Evolutionary conservation across 2,797 vertebrate genomes (phyloP), one percentile per base, ranked within the genome.

Genomic region (Rhinatrema bivittatum): DNA sequence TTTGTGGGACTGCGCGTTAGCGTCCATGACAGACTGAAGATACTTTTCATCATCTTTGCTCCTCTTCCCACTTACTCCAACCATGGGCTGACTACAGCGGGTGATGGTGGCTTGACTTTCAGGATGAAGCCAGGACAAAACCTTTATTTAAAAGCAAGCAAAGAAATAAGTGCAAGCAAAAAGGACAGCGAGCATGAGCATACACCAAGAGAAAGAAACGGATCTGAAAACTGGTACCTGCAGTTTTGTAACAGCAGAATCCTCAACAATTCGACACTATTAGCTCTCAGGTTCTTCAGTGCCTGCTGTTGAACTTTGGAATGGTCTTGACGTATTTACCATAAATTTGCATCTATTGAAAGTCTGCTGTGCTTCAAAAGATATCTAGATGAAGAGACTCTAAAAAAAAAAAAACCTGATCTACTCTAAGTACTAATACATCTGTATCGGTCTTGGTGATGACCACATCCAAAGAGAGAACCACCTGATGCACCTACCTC

Each of bases 1-100:
- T 64, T 99, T 99, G 66, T 99, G 94, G n/a, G 95, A 98, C 29
- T 98, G 95, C 30, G 95, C 95, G 9, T 99, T 99, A 29, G 94
- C 92, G 24, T 99, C 95, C 95, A 98, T 97, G 65, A 99, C 83
- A 3, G 93, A 81, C 52, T 99, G 95, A 49, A 99, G 90, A 52
- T 92, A 92, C 44, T 95, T 98, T 54, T 98, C 94, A 29, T 98
- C 94, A 7, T 99, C 95, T 65, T 95, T 98, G 77, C 88, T 92
- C 38, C 95, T 80, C 39, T 93, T 97, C 25, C 92, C 91, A 3
- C 90, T 94, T 13, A 94, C 87, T 7, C 94, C 94, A 6, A 91
- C 90, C 93, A 94, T 89, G 5, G 94, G 94, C 68, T 99, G 95
- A 59, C 93, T 96, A 63, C 91, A 93, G 21, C 95, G 89, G 1